A percentile compares a stretch with the other conserved stretches of the same genome.
Evolutionary conservation across 1,140 invertebrate species (phyloP).

Genomic region (Drosophila ogumai): DNA sequence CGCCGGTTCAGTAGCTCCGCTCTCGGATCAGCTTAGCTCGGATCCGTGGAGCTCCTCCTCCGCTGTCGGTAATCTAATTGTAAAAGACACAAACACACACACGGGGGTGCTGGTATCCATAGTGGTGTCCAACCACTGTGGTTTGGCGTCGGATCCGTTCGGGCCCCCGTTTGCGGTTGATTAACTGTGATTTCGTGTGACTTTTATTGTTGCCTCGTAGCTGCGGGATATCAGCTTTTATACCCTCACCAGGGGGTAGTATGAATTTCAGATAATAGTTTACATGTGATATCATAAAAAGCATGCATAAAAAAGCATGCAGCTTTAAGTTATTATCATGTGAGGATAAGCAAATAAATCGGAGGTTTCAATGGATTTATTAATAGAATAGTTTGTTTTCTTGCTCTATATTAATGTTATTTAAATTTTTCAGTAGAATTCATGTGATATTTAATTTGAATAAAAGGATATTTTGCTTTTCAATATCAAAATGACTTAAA

Average conservation of each 20-base stretch:
- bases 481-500: background rate
- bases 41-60: slow-evolving; percentile 42
- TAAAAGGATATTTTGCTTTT: background rate
- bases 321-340: no score
- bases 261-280: background rate
- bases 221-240: slow-evolving; percentile 28
- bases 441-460: background rate
- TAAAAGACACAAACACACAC: slow-evolving; percentile 50
- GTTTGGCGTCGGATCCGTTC: slow-evolving; percentile 24
- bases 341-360: background rate
- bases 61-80: slow-evolving; percentile 75
- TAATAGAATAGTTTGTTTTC: background rate
- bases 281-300: background rate
- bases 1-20: slow-evolving; percentile 33
- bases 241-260: slow-evolving; percentile 21
- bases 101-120: slow-evolving; percentile 22
- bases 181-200: slow-evolving; percentile 73
- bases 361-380: background rate
- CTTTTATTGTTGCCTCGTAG: slow-evolving; percentile 68
- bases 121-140: slow-evolving; percentile 29
- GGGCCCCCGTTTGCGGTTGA: slow-evolving; percentile 70
- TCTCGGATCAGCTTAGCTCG: slow-evolving; percentile 21
- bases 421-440: background rate
- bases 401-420: background rate
- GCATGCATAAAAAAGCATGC: no score